phyloP scores from a whole-genome alignment of 2,797 vertebrate genomes.

The Onychomys leucogaster region DNA sequence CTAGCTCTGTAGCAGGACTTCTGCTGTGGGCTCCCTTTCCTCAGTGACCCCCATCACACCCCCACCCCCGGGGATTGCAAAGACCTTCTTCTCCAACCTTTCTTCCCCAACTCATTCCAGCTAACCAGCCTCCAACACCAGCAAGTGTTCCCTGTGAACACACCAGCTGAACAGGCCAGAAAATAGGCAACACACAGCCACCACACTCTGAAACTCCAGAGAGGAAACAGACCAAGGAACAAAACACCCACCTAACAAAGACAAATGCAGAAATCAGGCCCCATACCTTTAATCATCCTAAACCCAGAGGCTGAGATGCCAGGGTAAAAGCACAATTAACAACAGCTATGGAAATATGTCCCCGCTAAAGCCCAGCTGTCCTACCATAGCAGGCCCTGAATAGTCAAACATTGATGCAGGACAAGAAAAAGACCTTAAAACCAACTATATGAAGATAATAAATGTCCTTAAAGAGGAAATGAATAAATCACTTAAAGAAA shows the following conservation, averaged over 20 bases:
- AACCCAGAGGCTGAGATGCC: not conserved
- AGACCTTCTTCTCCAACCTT: not conserved
- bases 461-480: too few relatives aligned
- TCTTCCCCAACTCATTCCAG: not conserved
- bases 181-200: not conserved
- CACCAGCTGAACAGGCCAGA: not conserved
- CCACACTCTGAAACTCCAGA: not conserved
- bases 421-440: too few relatives aligned
- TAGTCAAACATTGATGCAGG: too few relatives aligned
- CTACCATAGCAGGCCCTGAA: too few relatives aligned
- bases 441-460: too few relatives aligned
- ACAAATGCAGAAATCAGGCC: not conserved
- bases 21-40: not conserved
- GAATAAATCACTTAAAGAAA: too few relatives aligned
- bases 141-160: not conserved
- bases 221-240: not conserved
- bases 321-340: too few relatives aligned
- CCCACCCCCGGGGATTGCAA: not conserved
- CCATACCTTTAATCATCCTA: not conserved
- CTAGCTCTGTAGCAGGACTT: not conserved
- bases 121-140: not conserved
- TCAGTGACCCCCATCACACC: not conserved
- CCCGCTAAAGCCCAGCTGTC: too few relatives aligned
- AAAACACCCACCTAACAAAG: not conserved
- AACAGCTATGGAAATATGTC: too few relatives aligned